phyloP scores from a whole-genome alignment of 2,888 invertebrate genomes.

The Leptinotarsa rubiginosa region DNA sequence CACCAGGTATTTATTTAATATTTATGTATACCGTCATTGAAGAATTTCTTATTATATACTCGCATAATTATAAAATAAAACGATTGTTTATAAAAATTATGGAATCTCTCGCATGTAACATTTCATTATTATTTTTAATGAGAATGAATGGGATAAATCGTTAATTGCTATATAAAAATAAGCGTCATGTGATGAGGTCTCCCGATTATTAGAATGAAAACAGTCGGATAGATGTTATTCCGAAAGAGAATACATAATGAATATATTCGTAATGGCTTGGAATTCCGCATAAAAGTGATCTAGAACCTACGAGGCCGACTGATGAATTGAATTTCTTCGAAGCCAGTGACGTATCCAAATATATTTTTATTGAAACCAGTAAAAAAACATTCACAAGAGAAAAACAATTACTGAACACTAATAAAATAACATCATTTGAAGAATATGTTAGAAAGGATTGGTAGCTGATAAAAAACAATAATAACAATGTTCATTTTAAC shows the following conservation, averaged over 20 bases:
- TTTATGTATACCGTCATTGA: constrained; percentile 5
- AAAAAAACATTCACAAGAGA: neutral
- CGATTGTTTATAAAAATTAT: constrained; percentile 20
- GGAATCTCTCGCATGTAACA: constrained; percentile 17
- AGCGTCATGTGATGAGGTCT: constrained; percentile 6
- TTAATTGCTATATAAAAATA: constrained; percentile 15
- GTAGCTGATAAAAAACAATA: no score
- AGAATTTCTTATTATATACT: constrained; percentile 1
- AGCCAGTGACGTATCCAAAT: neutral
- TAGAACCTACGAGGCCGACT: constrained; percentile 10
- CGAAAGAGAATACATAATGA: constrained; percentile 7
- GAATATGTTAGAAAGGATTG: neutral
- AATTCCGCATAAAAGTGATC: constrained; percentile 7
- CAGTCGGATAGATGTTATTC: neutral
- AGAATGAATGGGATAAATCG: constrained; percentile 20
- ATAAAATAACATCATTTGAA: neutral
- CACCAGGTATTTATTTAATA: constrained; percentile 5
- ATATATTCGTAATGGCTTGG: constrained; percentile 9
- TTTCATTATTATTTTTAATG: constrained; percentile 23
- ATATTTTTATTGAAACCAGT: neutral
- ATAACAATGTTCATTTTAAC: no score
- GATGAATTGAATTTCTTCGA: constrained; percentile 4
- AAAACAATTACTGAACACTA: no score
- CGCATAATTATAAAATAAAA: constrained; percentile 9
- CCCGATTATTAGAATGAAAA: neutral